Conservation (phyloP, 2,113 vertebrate genomes). For the Bothrops jararaca region DNA sequence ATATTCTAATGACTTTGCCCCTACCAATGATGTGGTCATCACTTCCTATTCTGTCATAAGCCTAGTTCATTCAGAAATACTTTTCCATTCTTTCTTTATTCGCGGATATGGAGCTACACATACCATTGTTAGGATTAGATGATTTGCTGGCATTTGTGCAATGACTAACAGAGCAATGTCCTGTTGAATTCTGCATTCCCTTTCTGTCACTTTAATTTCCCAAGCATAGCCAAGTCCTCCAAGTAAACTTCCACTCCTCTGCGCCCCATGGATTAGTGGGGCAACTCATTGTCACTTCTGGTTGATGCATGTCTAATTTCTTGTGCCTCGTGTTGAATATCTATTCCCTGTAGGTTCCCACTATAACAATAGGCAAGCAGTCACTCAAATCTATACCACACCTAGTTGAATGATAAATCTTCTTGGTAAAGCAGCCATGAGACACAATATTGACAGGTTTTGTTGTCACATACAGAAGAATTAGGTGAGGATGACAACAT, state of each 20-base stretch:
- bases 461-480: slow-evolving; percentile 63
- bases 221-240: slow-evolving; percentile 5
- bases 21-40: background rate
- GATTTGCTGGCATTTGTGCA: slow-evolving; percentile 21
- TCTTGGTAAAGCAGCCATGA: slow-evolving; percentile 63
- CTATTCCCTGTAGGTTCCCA: slow-evolving; percentile 45
- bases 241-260: slow-evolving; percentile 13
- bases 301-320: slow-evolving; percentile 63
- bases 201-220: slow-evolving; percentile 41
- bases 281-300: slow-evolving; percentile 53
- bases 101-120: slow-evolving; percentile 6
- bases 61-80: slow-evolving; percentile 5
- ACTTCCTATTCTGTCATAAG: background rate
- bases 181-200: slow-evolving; percentile 21
- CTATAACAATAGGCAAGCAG: slow-evolving; percentile 48
- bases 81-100: slow-evolving; percentile 10
- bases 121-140: slow-evolving; percentile 16
- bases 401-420: slow-evolving; percentile 66
- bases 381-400: slow-evolving; percentile 59
- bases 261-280: slow-evolving; percentile 42
- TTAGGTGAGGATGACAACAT: slow-evolving; percentile 58
- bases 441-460: slow-evolving; percentile 68
- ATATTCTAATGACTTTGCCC: background rate
- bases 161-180: background rate
- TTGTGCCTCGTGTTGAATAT: slow-evolving; percentile 53